Evolutionary conservation across 2,888 invertebrate genomes (phyloP).

Genomic region (Aphrophora alni): DNA sequence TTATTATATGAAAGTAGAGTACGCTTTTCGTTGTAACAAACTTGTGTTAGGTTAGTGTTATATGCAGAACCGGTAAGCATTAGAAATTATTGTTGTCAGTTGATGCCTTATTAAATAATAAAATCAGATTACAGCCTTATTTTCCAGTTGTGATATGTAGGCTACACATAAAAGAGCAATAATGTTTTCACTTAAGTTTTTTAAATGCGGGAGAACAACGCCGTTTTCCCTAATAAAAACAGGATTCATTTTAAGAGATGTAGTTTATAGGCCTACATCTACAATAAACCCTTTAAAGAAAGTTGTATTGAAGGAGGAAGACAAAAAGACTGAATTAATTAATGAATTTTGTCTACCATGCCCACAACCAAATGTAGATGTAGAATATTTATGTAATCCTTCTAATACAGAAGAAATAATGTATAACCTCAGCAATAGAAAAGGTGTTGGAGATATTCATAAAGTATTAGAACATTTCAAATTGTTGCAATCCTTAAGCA

Average conservation of each 20-base stretch:
- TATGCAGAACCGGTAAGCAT: too few relatives aligned
- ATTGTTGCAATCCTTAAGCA: neutral
- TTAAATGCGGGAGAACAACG: neutral
- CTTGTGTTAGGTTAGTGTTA: too few relatives aligned
- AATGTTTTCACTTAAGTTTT: neutral
- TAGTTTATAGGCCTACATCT: neutral
- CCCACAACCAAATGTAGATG: conserved; percentile 61
- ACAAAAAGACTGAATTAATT: neutral
- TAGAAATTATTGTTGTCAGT: too few relatives aligned
- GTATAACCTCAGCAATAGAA: conserved; percentile 69
- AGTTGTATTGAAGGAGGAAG: neutral
- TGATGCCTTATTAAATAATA: too few relatives aligned
- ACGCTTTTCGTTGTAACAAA: too few relatives aligned
- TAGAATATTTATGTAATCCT: conserved; percentile 68
- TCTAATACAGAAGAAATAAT: conserved; percentile 66
- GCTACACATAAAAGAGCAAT: neutral
- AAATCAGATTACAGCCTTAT: too few relatives aligned
- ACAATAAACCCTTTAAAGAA: neutral
- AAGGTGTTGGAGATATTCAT: conserved; percentile 72
- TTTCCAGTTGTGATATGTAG: too few relatives aligned
- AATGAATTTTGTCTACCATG: neutral
- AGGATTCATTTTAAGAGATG: neutral
- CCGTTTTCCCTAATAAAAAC: neutral
- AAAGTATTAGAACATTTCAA: conserved; percentile 62
- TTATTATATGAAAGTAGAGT: too few relatives aligned